These are phyloP conservation scores for Dasysyrphus albostriatus DNA, from an alignment of 2,888 invertebrate genomes.

Conservation along the genomic window DNA sequence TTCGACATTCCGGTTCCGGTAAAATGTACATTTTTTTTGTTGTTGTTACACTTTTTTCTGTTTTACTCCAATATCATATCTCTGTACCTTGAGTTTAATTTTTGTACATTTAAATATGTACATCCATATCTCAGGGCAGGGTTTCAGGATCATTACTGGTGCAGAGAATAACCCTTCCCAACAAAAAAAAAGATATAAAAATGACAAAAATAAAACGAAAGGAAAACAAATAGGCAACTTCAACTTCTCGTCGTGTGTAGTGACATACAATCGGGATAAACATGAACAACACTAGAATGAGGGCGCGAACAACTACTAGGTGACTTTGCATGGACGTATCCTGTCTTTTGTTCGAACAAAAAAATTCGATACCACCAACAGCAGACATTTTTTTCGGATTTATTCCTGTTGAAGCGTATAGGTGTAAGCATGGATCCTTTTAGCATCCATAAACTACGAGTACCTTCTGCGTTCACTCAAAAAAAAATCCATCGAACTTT, in stretches of 20 bases:
- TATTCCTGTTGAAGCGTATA: slow-evolving; percentile 8
- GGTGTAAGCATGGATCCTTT: slow-evolving; percentile 28
- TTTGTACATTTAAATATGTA: slow-evolving; percentile 48
- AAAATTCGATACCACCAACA: slow-evolving; percentile 29
- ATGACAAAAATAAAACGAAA: background rate
- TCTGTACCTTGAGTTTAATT: slow-evolving; percentile 24
- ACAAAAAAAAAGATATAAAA: background rate
- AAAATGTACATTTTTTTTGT: slow-evolving; percentile 12
- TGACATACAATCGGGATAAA: slow-evolving; percentile 60
- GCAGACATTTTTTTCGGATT: slow-evolving; percentile 22
- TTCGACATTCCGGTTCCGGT: slow-evolving; percentile 57
- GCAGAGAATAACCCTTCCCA: background rate
- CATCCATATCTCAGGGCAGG: slow-evolving; percentile 49
- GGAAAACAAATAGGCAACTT: slow-evolving; percentile 40
- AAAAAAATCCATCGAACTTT: slow-evolving; percentile 45
- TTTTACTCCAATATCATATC: slow-evolving; percentile 1
- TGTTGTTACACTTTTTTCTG: background rate
- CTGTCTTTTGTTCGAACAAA: slow-evolving; percentile 12
- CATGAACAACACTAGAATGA: slow-evolving; percentile 40
- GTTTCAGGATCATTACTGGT: slow-evolving; percentile 50
- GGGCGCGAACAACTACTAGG: slow-evolving; percentile 52
- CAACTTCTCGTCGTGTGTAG: background rate
- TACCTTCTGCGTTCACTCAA: background rate
- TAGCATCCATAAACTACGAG: slow-evolving; percentile 39
- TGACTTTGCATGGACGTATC: background rate